Conservation (phyloP, 2,888 invertebrate species). For the Meteorus colon region DNA sequence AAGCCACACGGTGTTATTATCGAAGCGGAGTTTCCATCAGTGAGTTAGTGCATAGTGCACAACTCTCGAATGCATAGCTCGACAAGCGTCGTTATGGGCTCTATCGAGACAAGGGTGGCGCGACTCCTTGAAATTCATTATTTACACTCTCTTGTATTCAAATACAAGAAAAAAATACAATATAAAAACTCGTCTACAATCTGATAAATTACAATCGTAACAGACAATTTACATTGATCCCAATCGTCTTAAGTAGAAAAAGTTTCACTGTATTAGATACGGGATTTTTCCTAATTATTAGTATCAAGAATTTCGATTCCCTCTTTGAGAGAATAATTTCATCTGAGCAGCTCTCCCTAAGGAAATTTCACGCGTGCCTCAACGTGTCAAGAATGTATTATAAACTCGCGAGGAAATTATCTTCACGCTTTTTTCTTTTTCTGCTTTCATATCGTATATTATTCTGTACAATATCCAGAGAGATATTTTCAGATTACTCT, state of each 20-base stretch:
- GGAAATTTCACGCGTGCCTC: neutral
- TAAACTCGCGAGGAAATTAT: neutral
- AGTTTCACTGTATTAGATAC: neutral
- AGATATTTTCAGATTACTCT: neutral
- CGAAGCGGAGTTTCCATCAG: slow-evolving; percentile 11
- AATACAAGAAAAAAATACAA: neutral
- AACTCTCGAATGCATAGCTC: neutral
- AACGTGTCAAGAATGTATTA: neutral
- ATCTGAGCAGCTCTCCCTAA: neutral
- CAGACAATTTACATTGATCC: too few relatives aligned
- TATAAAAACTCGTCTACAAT: slow-evolving; percentile 5
- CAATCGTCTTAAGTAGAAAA: too few relatives aligned
- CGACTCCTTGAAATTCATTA: neutral
- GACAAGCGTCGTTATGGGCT: slow-evolving; percentile 34
- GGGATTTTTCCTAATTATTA: neutral
- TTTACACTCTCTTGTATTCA: neutral
- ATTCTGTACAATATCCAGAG: neutral
- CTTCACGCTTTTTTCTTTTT: too few relatives aligned
- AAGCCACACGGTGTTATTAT: slow-evolving; percentile 30
- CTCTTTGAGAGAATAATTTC: neutral
- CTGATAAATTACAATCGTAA: neutral
- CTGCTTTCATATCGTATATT: too few relatives aligned
- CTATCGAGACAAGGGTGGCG: neutral
- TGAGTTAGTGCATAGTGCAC: slow-evolving; percentile 27
- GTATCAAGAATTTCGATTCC: neutral